Evolutionary conservation across 2,888 invertebrate species (phyloP), one percentile per base, ranked within the genome.

Genomic region (Lysandra bellargus): DNA sequence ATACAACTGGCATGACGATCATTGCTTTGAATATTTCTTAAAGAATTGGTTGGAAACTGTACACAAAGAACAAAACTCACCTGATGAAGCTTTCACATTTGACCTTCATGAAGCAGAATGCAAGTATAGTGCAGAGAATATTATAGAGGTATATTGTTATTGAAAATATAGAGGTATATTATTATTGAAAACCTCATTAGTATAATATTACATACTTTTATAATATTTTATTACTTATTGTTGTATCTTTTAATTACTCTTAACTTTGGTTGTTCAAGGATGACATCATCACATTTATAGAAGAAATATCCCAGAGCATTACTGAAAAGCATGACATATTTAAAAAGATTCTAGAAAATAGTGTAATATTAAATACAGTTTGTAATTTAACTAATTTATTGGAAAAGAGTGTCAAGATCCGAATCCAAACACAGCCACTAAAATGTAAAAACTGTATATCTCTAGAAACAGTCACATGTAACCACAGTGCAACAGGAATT

Each of bases 401-500:
- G 80, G 92, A 95, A 84, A 89, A 92, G 77, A 96, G 97, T 82
- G 91, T 97, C 4, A 89, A 92, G 88, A 90, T 95, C 80, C 91
- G 97, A 83, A 90, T 97, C 76, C 86, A 90, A 78, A 95, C 92
- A 82, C 96, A 96, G 81, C 96, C 96, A 74, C 90, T 94, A 76
- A 95, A 90, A 86, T 97, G 97, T 86, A 95, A 93, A 84, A 85
- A 91, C 78, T 97, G 97, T 86, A 87, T 96, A 61, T 84, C 84
- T 81, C 83, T 85, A 79, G 81, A 79, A 40, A 77, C 64, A 40
- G 72, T 49, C 37, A 57, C 14, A 3, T 97, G 97, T 84, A 82
- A 83, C 74, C 97, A 97, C 90, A 94, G 96, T 49, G 96, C 96
- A 87, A 92, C 98, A 57, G 98, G 97, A 73, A 94, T 99, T 80